Percentiles rank a stretch among this genome's conserved stretches.
phyloP scores from a whole-genome alignment of 1,140 invertebrate species.

The Drosophila fuyamai region DNA sequence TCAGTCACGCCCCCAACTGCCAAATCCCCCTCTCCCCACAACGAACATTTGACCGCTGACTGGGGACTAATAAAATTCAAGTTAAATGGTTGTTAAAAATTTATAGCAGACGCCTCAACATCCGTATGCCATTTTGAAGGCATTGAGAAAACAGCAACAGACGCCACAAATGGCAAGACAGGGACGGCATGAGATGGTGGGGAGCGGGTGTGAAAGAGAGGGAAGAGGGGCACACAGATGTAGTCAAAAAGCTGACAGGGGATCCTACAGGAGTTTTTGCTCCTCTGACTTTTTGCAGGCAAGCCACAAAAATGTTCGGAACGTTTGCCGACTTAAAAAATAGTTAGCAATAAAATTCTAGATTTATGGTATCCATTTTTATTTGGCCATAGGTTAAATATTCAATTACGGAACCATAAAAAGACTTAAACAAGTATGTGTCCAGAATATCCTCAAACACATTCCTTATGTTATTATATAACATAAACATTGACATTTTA shows the following conservation, averaged over 20 bases:
- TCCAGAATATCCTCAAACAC: no score
- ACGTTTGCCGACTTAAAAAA: background rate
- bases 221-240: background rate
- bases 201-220: background rate
- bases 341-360: slow-evolving; percentile 5
- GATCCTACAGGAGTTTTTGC: background rate
- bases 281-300: background rate
- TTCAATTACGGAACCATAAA: background rate
- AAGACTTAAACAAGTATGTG: background rate
- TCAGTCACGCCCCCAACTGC: slow-evolving; percentile 3
- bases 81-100: slow-evolving; percentile 84
- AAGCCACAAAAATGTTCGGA: slow-evolving; percentile 8
- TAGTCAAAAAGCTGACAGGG: slow-evolving; percentile 21
- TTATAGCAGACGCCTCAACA: slow-evolving; percentile 61
- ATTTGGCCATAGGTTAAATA: no score
- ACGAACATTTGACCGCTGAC: slow-evolving; percentile 45
- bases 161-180: slow-evolving; percentile 8
- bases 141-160: slow-evolving; percentile 13
- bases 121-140: slow-evolving; percentile 43
- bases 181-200: background rate
- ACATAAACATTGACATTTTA: no score
- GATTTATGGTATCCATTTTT: background rate
- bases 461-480: no score
- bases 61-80: slow-evolving; percentile 81
- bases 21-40: background rate